Conservation (phyloP, 1,140 invertebrate species). For the Globodera rostochiensis region DNA sequence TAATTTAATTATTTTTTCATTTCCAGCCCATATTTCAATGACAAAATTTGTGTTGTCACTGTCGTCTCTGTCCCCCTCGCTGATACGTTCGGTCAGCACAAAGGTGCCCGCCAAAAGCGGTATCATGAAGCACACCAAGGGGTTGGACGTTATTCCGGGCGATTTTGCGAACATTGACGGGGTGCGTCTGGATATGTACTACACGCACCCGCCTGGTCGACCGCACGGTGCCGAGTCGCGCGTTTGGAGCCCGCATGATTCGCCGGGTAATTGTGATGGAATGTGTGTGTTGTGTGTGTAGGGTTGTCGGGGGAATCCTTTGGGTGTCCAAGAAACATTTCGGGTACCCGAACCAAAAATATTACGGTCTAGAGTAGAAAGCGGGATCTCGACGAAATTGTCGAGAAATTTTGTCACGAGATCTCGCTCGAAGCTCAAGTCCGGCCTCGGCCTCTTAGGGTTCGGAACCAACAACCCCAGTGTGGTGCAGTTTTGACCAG, state of each 20-base stretch:
- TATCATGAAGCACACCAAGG: not conserved
- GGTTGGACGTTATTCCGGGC: not conserved
- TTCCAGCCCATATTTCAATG: not conserved
- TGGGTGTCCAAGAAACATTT: no score
- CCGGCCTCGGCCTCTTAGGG: no score
- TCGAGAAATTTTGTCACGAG: no score
- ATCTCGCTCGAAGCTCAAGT: no score
- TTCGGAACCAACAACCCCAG: no score
- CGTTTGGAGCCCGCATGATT: slow-evolving; percentile 14
- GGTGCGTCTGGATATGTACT: not conserved
- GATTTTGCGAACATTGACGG: not conserved
- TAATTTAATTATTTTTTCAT: no score
- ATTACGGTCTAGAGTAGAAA: no score
- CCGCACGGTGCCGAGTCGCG: slow-evolving; percentile 12
- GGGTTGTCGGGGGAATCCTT: no score
- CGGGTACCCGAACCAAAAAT: no score
- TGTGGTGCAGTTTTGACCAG: no score
- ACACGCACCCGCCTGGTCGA: slow-evolving; percentile 9
- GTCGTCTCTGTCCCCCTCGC: not conserved
- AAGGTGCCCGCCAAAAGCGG: not conserved
- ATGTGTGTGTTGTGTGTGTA: no score
- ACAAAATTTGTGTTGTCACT: not conserved
- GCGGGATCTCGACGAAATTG: no score
- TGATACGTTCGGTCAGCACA: not conserved
- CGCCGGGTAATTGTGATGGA: not conserved